These are phyloP conservation scores for Pelosia muscerda DNA, from an alignment of 2,888 invertebrate genomes.

Conservation along the genomic window DNA sequence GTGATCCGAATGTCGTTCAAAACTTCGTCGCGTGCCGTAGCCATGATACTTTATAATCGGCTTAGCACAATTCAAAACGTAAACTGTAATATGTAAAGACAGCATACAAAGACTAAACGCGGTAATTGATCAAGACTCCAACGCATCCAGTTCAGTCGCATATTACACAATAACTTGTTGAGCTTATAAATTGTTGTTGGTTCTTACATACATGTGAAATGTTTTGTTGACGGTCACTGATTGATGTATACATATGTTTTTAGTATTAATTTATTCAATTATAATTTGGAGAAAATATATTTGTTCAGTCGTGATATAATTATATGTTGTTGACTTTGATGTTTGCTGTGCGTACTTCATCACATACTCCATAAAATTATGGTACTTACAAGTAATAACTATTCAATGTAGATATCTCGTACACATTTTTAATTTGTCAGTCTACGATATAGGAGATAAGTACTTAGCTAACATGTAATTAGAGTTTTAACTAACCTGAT, in stretches of 20 bases:
- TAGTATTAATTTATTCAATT: slow-evolving; percentile 22
- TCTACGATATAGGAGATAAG: too few relatives aligned
- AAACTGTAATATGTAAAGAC: slow-evolving; percentile 20
- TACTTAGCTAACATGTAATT: too few relatives aligned
- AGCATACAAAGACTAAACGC: slow-evolving; percentile 21
- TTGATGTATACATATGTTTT: slow-evolving; percentile 24
- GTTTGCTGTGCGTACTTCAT: neutral
- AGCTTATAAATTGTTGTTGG: slow-evolving; percentile 24
- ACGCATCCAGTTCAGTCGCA: slow-evolving; percentile 9
- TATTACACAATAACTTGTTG: slow-evolving; percentile 20
- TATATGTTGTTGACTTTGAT: slow-evolving; percentile 2
- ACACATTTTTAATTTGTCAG: too few relatives aligned
- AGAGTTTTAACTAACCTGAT: too few relatives aligned
- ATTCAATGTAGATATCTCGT: neutral
- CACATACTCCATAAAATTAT: neutral
- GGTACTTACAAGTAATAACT: neutral
- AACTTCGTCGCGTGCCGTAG: slow-evolving; percentile 6
- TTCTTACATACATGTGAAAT: slow-evolving; percentile 24
- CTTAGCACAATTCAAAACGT: slow-evolving; percentile 19
- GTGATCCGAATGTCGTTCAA: slow-evolving; percentile 3
- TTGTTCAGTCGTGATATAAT: slow-evolving; percentile 1
- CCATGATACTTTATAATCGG: slow-evolving; percentile 19
- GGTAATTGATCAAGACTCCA: slow-evolving; percentile 25
- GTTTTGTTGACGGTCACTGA: slow-evolving; percentile 18
- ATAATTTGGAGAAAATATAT: slow-evolving; percentile 1